Evolutionary conservation across 2,888 invertebrate species (phyloP), one percentile per base, ranked within the genome.

Genomic region (Cabera pusaria): DNA sequence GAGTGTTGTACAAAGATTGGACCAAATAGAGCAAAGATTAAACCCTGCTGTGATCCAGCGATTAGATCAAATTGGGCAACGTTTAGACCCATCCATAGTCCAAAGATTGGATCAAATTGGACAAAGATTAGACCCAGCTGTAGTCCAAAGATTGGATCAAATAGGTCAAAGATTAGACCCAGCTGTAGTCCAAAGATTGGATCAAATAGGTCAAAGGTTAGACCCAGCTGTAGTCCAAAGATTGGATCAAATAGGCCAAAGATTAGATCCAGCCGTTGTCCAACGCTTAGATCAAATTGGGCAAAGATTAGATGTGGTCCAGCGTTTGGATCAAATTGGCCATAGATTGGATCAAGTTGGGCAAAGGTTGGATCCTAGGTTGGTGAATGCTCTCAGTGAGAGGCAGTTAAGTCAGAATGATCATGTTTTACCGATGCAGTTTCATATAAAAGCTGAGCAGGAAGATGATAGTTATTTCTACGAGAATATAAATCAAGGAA

Each of bases 381-480:
- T 63, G 10, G 44, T 48, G 3, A 46, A 50, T 2, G 44, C 43
- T 3, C 32, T 70, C 10, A 59, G 63, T 3, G 70, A 75, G 0
- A 47, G 71, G 1, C 54, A 64, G 5, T 39, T 74, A 24, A 72
- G 72, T 3, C 69, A 71, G 10, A 59, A 17, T 27, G 31, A 36
- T 11, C 41, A 75, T 43, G 45, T 75, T 21, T 22, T 78, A 16
- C 76, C 81, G 1, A 72, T 83, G 68, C 79, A 79, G 0, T 85
- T 85, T 36, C 79, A 85, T 47, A 87, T 88, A 12, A 88, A 88
- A 17, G 59, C 84, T 0, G 88, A 88, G 17, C 83, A 80, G 14
- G 85, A 87, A 1, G 87, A 87, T 2, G 86, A 87, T 28, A 70
- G 74, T 0, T 85, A 84, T 46, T 87, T 84, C 33, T 87, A 87